Base-by-base conservation (phyloP, 1,140 invertebrate species). In the Bombus fervidus region DNA sequence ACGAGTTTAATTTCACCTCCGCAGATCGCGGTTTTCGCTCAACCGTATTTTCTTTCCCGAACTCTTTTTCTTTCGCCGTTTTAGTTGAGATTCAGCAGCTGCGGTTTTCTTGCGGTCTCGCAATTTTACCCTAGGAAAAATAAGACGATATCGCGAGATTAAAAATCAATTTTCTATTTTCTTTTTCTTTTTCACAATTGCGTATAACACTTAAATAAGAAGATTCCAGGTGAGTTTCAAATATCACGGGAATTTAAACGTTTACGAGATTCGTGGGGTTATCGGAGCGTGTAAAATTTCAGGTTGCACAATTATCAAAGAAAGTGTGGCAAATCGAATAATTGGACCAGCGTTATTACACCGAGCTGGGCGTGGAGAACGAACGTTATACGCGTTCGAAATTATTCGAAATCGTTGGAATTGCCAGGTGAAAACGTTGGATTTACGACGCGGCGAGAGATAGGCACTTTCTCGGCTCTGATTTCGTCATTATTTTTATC, bases 1-100 rank as follows among this genome's bases (percentile, higher is more conserved):
- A 28, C 37, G 53, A 15, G 66, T 69, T 82, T 82, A 82, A 82
- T 66, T 82, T 53, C 81, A 59, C 10, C 9, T 15, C 18, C 34
- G 2, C 13, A 37, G 31, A n/a, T 31, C 64, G 64, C 47, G 3
- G 25, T 37, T 57, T 57, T 25, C 57, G 15, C 31, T 47, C 15
- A 13, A 81, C 10, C 3, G 31, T 15, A 53, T 53, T 6, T 31
- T 22, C 18, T 25, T 31, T 22, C 13, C 3, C 5, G 1, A 37
- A 22, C 66, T 22, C 31, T 69, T 76, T 39, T 37, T 13, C 13
- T 15, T 28, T n/a, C 31, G 9, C 34, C 25, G n/a, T 59, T 18
- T 59, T 71, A 53, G 18, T 53, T 53, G 47, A 53, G 47, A 53
- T 53, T 53, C 47, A 53, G 47, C 47, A 22, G 47, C 18, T 53